Evolutionary conservation across 2,888 invertebrate genomes (phyloP).

Genomic region (Lithosia quadra): DNA sequence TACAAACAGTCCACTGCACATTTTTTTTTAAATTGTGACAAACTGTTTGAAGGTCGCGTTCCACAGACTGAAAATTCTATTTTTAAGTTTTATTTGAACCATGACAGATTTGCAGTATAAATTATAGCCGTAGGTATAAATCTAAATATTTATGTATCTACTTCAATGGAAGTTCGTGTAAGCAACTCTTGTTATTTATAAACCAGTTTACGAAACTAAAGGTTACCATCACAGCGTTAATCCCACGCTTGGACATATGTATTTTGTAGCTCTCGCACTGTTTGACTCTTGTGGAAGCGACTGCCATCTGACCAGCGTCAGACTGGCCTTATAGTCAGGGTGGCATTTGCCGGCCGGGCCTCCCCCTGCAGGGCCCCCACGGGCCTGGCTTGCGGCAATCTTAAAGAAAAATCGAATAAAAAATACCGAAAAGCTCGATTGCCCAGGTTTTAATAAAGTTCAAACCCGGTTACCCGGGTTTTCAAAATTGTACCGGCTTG

Average conservation of each 20-base stretch:
- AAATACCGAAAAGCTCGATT: no score
- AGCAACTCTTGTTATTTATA: background rate
- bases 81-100: background rate
- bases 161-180: background rate
- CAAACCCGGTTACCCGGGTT: no score
- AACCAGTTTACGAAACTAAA: background rate
- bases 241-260: background rate
- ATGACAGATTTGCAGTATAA: background rate
- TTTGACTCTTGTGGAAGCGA: background rate
- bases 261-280: background rate
- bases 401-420: no score
- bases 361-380: no score
- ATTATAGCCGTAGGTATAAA: background rate
- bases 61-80: background rate
- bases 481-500: no score
- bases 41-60: background rate
- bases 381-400: no score
- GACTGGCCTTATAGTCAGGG: no score
- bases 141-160: conserved; percentile 1
- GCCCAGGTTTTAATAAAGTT: no score
- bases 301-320: no score
- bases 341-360: no score
- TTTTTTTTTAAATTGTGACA: background rate
- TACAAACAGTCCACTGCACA: background rate
- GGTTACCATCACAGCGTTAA: background rate